Evolutionary conservation across 1,140 invertebrate genomes (phyloP), one percentile per base, ranked within the genome.

Genomic region (Zaprionus gabonicus): DNA sequence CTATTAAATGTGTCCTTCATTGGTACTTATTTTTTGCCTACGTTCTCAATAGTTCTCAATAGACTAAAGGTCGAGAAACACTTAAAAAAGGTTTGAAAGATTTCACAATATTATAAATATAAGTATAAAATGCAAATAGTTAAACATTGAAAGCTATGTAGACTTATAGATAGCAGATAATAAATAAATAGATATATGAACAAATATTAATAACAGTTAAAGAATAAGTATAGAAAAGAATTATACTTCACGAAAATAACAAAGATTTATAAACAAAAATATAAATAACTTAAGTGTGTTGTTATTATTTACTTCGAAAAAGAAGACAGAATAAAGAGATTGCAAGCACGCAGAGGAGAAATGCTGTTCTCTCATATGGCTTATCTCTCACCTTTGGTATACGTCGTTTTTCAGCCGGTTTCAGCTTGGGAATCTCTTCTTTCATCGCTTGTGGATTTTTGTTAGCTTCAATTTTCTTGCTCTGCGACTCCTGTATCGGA

Each of bases 391-490:
- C 91, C 91, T 92, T 91, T 57, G 81, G 49, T 17, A 76, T 67
- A 41, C 68, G 75, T 13, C 78, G 60, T 56, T 82, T 81, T 17
- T 80, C 82, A 36, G 84, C 72, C 36, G 87, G 78, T 51, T 92
- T 92, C 13, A 92, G 71, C 38, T 91, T 92, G 13, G 90, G 91
- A 27, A 92, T 84, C 66, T 92, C 90, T 80, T 92, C 91, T 59
- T 91, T 86, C 28, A 86, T 56, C 38, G 77, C 67, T 72, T 83
- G 74, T n/a, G 90, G 84, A 56, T 72, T 78, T 63, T 83, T 80
- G 59, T 92, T 90, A 51, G 81, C 71, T 28, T 86, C 78, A 59
- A 91, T 28, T 69, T 78, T 80, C 56, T 86, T 83, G 65, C 46
- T 83, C 59, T 86, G 80, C 74, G 60, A 58, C 69, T 81, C 75